Evolutionary conservation across 2,113 vertebrate genomes (phyloP), one percentile per base, ranked within the genome.

Genomic region (Tragelaphus imberbis): DNA sequence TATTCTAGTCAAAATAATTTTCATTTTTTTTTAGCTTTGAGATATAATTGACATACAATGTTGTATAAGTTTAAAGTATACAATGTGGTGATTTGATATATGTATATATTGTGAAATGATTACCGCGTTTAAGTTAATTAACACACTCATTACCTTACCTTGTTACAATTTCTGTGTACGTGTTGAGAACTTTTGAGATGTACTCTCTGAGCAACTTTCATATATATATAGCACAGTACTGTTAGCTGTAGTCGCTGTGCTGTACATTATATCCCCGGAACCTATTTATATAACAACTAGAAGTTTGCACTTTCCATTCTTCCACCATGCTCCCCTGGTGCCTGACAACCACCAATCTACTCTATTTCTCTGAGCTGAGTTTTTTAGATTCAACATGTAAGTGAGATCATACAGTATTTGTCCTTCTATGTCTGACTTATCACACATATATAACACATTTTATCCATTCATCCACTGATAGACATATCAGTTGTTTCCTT

Each of bases 1-100:
- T 56, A 58, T 44, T 28, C 82, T 95, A 94, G 81, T 95, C 28
- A 47, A 65, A 63, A 56, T 59, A 77, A 90, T 95, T 97, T 94
- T 84, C 33, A 0, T 44, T 89, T 71, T 23, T 23, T 44, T n/a
- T n/a, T 30, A 82, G 36, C 36, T 89, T 89, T 81, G 59, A 81
- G 14, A 75, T 75, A 59, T 27, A 59, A 75, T 59, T 59, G 40
- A 63, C n/a, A 16, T 25, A 30, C 53, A 85, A 93, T 12, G 25
- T 40, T 77, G 23, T 79, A 13, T 61, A 71, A 25, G 33, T 59
- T 89, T 84, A 84, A 90, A 44, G 53, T 33, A 27, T 84, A 40
- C 25, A 71, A 19, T 40, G 68, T 51, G 84, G 58, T 86, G 53
- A 93, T 30, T 61, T 85, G 36, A 59, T 49, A 36, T 51, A 30